Evolutionary conservation across 2,797 vertebrate species (phyloP).

Genomic region (Lepilemur septentrionalis): DNA sequence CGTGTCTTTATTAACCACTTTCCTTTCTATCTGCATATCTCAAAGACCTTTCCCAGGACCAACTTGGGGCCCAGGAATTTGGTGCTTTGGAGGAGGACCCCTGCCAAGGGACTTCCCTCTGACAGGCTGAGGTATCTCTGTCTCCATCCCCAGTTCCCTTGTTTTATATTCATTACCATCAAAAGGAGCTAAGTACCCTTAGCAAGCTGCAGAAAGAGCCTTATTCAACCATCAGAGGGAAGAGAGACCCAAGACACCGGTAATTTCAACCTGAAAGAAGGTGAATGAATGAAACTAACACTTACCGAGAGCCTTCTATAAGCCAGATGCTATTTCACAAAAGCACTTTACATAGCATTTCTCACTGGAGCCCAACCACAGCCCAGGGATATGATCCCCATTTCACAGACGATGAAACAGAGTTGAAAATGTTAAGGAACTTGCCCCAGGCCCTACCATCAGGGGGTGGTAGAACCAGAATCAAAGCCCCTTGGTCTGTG

Average conservation of each 20-base stretch:
- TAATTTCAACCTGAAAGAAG: neutral
- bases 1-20: neutral
- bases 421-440: neutral
- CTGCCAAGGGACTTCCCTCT: neutral
- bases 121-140: accelerated
- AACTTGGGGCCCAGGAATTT: neutral
- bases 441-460: too few species aligned
- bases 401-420: neutral
- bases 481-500: neutral
- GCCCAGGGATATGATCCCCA: too few species aligned
- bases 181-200: neutral
- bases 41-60: neutral
- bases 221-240: neutral
- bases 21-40: neutral
- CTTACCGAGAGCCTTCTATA: neutral
- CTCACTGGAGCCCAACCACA: neutral
- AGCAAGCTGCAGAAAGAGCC: neutral
- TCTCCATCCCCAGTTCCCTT: neutral
- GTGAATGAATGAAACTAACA: neutral
- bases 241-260: accelerated
- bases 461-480: neutral
- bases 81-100: neutral
- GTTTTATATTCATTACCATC: neutral
- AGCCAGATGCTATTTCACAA: neutral
- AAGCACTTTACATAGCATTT: neutral